Base-by-base conservation (phyloP, 2,888 invertebrate species). In the Tetragnatha montana region DNA sequence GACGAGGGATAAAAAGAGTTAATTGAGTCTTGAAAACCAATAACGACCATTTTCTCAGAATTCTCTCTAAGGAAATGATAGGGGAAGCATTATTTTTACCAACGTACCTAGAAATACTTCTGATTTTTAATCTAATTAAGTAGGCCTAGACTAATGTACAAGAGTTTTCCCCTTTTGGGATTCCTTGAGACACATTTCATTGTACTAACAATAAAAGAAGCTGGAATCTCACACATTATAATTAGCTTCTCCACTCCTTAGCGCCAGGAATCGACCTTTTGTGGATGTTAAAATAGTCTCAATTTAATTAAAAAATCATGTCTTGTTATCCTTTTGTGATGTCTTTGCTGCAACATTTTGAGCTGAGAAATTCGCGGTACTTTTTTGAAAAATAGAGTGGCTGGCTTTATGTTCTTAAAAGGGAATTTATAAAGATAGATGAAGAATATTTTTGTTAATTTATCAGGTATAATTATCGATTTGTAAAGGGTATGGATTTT, bases 61-160 rank as follows among this genome's bases (percentile, higher is more conserved):
- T 60, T 8, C 12, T 60, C 60, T 60, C 60, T 60, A 17, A 10
- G 60, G 60, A 10, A 12, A 10, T 17, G 60, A 60, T 17, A 8
- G 14, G 6, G 60, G 17, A 60, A 60, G 14, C 17, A 17, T 60
- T 10, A 60, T 60, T 60, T 60, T 17, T 60, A 17, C 60, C 60
- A 12, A 60, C 60, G 60, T 10, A 3, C 60, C 4, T 8, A 17
- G 17, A 8, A 60, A 60, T 60, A 17, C 47, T 19, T 76, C 50
- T 50, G n/a, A 76, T 76, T 76, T 76, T 76, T 50, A 76, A 76
- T 76, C 50, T 50, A 76, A 76, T 76, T 76, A 76, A 49, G 50
- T 76, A 50, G 50, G 6, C 19, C 50, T 50, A 76, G 50, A n/a
- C 14, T 60, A 50, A 76, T 19, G n/a, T 60, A 60, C 60, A 60